Conservation (phyloP, 2,113 vertebrate genomes). For the Sylvietta virens region DNA sequence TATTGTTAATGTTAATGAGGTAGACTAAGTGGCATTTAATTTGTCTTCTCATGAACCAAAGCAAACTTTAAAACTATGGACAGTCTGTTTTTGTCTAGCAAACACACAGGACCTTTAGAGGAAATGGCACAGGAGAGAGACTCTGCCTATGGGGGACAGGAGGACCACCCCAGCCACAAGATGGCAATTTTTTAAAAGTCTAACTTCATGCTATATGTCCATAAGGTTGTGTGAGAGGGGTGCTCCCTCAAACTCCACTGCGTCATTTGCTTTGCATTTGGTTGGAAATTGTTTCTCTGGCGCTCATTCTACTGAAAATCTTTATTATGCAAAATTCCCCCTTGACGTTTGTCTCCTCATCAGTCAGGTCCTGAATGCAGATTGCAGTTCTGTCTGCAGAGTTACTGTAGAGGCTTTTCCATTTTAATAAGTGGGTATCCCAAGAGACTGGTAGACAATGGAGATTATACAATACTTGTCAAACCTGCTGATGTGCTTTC, state of each 20-base stretch:
- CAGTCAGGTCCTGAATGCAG: neutral
- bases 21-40: neutral
- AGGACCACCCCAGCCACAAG: neutral
- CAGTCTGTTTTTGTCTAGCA: neutral
- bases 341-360: neutral
- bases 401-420: neutral
- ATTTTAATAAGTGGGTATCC: neutral
- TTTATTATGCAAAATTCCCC: neutral
- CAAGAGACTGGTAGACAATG: neutral
- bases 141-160: neutral
- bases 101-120: neutral
- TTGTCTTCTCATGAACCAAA: neutral
- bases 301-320: neutral
- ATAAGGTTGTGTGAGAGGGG: fast-evolving
- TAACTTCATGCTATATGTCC: fast-evolving
- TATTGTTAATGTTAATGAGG: neutral
- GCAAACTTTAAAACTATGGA: neutral
- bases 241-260: neutral
- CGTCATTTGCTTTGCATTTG: neutral
- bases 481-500: neutral
- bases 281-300: neutral
- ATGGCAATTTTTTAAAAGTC: neutral
- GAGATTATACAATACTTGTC: neutral
- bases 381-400: neutral
- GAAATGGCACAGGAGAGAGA: neutral